These are phyloP conservation scores for Cryptus viduatorius DNA, from an alignment of 2,888 invertebrate species.

Conservation along the genomic window DNA sequence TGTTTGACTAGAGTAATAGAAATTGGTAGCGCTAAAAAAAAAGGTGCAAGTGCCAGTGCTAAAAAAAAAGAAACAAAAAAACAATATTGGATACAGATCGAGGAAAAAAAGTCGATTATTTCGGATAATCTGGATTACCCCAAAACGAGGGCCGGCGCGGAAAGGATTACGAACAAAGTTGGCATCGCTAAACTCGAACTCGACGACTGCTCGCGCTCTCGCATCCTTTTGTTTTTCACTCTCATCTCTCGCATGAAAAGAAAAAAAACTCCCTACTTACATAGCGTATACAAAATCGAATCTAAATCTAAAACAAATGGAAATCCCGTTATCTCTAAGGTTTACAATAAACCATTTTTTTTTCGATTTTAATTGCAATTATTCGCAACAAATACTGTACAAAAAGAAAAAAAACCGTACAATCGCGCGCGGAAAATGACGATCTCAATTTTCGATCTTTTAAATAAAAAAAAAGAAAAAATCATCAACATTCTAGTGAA, in stretches of 20 bases:
- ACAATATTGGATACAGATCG: background rate
- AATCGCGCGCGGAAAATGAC: constrained; percentile 41
- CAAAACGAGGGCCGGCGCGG: constrained; percentile 7
- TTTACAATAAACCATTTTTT: constrained; percentile 34
- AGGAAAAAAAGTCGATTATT: constrained; percentile 16
- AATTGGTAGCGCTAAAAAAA: constrained; percentile 42
- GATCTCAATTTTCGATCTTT: constrained; percentile 17
- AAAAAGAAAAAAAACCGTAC: constrained; percentile 69
- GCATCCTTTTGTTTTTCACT: constrained; percentile 13
- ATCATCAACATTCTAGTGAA: constrained; percentile 67
- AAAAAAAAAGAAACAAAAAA: constrained; percentile 28
- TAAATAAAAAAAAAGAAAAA: constrained; percentile 17
- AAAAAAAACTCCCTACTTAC: constrained; percentile 45
- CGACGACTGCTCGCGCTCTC: constrained; percentile 34
- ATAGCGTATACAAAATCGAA: constrained; percentile 62
- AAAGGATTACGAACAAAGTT: constrained; percentile 4
- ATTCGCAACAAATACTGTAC: constrained; percentile 82
- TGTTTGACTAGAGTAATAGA: constrained; percentile 75
- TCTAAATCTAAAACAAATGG: constrained; percentile 57
- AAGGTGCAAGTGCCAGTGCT: constrained; percentile 25
- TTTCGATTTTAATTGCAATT: constrained; percentile 72
- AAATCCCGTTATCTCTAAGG: constrained; percentile 46
- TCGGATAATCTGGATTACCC: background rate
- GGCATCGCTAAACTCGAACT: constrained; percentile 27
- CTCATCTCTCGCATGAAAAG: constrained; percentile 43